These are phyloP conservation scores for Muscina levida DNA, from an alignment of 2,888 invertebrate genomes.

Conservation along the genomic window DNA sequence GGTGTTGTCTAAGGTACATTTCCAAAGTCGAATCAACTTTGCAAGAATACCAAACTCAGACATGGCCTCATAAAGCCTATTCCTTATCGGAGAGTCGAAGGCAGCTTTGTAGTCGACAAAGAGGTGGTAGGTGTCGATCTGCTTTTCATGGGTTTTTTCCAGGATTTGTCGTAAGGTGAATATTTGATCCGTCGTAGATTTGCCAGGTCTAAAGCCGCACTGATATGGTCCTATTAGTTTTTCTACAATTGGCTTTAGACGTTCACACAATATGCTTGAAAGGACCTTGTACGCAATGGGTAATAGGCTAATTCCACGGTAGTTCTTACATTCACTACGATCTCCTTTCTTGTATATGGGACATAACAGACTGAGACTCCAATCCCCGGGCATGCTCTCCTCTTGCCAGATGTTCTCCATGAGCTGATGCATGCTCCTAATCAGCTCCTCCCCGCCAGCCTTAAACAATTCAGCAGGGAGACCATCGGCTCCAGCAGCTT, in stretches of 20 bases:
- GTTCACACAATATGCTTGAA: constrained; percentile 46
- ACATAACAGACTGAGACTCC: too few species aligned
- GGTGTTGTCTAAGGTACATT: too few species aligned
- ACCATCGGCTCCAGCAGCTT: too few species aligned
- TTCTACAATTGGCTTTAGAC: neutral
- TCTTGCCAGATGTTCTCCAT: too few species aligned
- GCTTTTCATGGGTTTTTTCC: neutral
- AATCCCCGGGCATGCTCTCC: too few species aligned
- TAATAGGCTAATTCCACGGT: too few species aligned
- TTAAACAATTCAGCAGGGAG: too few species aligned
- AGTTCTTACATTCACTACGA: too few species aligned
- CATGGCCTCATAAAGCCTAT: neutral
- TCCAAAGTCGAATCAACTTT: neutral
- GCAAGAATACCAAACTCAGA: neutral
- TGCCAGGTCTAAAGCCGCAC: constrained; percentile 12
- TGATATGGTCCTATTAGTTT: neutral
- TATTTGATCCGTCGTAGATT: neutral
- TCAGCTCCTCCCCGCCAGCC: too few species aligned
- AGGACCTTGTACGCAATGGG: too few species aligned
- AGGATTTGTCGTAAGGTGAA: constrained; percentile 8
- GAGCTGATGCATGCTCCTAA: too few species aligned
- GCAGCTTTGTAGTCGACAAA: neutral
- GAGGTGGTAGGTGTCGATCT: constrained; percentile 13
- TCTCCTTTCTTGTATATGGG: too few species aligned
- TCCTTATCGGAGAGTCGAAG: neutral